Evolutionary conservation across 2,113 vertebrate genomes (phyloP), one percentile per base, ranked within the genome.

Genomic region (Cryptomyrus ogoouensis): DNA sequence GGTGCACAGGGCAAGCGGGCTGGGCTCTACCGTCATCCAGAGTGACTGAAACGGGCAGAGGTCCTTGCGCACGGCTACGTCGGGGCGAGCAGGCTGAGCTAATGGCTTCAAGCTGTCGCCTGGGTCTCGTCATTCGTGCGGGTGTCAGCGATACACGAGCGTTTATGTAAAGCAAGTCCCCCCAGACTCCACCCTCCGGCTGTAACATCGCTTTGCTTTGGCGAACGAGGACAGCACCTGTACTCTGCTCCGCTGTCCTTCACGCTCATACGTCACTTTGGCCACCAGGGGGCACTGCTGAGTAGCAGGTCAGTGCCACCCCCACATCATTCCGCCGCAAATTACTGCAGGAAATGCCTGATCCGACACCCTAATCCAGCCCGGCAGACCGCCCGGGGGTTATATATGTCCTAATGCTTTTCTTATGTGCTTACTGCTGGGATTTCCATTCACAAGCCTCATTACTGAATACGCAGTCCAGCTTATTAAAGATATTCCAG

Each of bases 281-380:
- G 27, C 46, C 88, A 77, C 27, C 3, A 50, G 88, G 66, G 53
- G 88, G 66, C 62, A 10, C 66, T 35, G 4, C 47, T 27, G 66
- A 89, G 88, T 46, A 50, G 66, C 6, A 80, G 44, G 27, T 50
- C 83, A 89, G 19, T 42, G 2, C 27, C 62, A 2, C 88, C 88
- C n/a, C 83, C 46, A 21, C 27, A 56, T 19, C 9, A 35, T 35
- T 19, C 27, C 58, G 3, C 31, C 0, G 19, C 52, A n/a, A 44
- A 49, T 86, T 86, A 86, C 88, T 31, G 27, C 44, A 77, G 88
- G 66, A 89, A 89, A 89, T 89, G n/a, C 46, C 46, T 80, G 66
- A 50, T 77, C 47, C 27, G 66, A 77, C 42, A 50, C 50, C 86
- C 86, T 35, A 56, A 87, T 56, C 50, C 46, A 6, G 24, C 88